Evolutionary conservation across 2,797 vertebrate genomes (phyloP).

Genomic region (Protonibea diacanthus): DNA sequence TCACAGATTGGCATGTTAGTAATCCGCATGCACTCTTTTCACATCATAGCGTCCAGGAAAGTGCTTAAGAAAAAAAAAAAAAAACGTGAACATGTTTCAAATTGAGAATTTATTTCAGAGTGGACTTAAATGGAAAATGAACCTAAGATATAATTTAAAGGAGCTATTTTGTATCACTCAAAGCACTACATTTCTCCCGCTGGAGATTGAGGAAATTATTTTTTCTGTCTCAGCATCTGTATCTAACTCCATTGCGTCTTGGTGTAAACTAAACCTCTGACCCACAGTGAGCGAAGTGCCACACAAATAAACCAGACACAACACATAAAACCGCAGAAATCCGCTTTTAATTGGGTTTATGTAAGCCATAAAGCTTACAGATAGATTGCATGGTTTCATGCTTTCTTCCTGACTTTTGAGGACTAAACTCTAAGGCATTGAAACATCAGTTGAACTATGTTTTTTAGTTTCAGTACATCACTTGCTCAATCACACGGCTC

Average conservation of each 20-base stretch:
- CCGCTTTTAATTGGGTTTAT: constrained; percentile 68
- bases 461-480: constrained; percentile 70
- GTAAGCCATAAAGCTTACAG: constrained; percentile 57
- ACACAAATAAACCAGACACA: constrained; percentile 45
- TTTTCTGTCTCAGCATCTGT: constrained; percentile 19
- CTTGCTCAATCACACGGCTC: constrained; percentile 73
- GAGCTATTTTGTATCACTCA: constrained; percentile 18
- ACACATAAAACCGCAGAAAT: constrained; percentile 38
- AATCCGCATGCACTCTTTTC: not conserved
- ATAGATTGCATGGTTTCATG: constrained; percentile 46
- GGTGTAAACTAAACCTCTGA: constrained; percentile 42
- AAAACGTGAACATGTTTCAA: not conserved
- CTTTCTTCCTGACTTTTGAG: constrained; percentile 63
- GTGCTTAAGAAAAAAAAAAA: not conserved
- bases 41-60: not conserved
- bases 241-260: constrained; percentile 9
- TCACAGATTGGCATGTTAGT: not conserved
- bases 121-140: constrained; percentile 8
- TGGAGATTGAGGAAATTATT: constrained; percentile 19
- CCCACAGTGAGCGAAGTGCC: constrained; percentile 12
- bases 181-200: constrained; percentile 5
- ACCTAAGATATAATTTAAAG: not conserved
- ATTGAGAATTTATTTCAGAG: not conserved
- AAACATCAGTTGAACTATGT: constrained; percentile 74
- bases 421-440: constrained; percentile 75